Base-by-base conservation (phyloP, 2,797 vertebrate species). In the Phrynocephalus vlangalii region DNA sequence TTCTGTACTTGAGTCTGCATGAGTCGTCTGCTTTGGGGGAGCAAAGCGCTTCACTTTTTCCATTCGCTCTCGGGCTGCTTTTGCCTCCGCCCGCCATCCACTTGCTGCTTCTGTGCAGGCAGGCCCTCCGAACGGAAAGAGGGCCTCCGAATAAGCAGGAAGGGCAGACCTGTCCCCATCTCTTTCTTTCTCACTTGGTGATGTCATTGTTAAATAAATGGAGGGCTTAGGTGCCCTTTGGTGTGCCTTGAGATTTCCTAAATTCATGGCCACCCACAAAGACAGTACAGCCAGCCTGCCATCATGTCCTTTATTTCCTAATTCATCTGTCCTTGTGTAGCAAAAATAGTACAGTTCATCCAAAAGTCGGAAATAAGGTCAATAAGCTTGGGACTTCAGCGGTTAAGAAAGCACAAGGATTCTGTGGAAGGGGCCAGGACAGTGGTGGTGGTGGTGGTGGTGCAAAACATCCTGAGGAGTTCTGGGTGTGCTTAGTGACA, bases 11-110 rank as follows among this genome's bases (percentile, higher is more conserved):
- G 96, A 95, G 95, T 97, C 96, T 96, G 96, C 92, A 94, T 82
- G 94, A 95, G 96, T 94, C 94, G 94, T 96, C 96, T 97, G 96
- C 94, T 92, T 94, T 93, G 95, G 94, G 38, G 95, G 95, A 96
- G 96, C 96, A 96, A 81, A 97, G 97, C 94, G 96, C 94, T 95
- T 95, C 95, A 95, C 96, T 96, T 97, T 97, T 97, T 97, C 97
- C 96, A 96, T 96, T 96, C 94, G 95, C 96, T 96, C 96, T 95
- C 94, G 95, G 93, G 16, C 85, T 82, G 73, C 38, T 67, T 95
- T 80, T 85, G 30, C 66, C 68, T 88, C 76, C 50, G 76, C 71
- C 81, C 50, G 76, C 71, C 95, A 95, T 96, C 94, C 91, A 90
- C 66, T 93, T 91, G 79, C 95, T 90, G 88, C 91, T 89, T 87